A percentile compares a stretch with the other conserved stretches of the same genome.
Conservation (phyloP, 2,888 invertebrate genomes). For the Agapetus fuscipes region DNA sequence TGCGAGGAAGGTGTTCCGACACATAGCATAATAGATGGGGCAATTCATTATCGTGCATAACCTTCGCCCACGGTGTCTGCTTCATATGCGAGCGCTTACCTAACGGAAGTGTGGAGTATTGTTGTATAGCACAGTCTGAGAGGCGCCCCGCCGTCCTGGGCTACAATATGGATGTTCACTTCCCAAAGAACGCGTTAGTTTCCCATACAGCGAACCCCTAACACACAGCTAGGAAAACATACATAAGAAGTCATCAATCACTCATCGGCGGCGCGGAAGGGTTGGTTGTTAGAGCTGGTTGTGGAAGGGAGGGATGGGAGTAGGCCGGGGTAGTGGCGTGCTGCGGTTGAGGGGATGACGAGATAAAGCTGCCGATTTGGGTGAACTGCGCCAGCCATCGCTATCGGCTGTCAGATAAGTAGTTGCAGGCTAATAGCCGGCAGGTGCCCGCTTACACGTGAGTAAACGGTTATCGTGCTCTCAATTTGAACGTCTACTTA, state of each 20-base stretch:
- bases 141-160: too few species aligned
- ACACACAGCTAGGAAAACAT: constrained; percentile 19
- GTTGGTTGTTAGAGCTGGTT: constrained; percentile 6
- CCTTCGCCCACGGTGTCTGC: constrained; percentile 7
- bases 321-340: neutral
- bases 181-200: too few species aligned
- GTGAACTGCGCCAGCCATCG: neutral
- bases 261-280: constrained; percentile 13
- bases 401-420: neutral
- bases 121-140: too few species aligned
- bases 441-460: neutral
- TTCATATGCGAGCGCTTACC: constrained; percentile 4
- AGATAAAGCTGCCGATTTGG: constrained; percentile 6
- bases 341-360: neutral
- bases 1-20: constrained; percentile 16
- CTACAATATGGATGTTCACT: too few species aligned
- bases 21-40: constrained; percentile 19
- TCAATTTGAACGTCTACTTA: constrained; percentile 1
- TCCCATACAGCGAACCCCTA: constrained; percentile 2
- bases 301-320: neutral
- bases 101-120: too few species aligned
- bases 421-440: constrained; percentile 2
- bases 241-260: constrained; percentile 22
- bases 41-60: constrained; percentile 18
- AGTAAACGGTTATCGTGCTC: constrained; percentile 1